phyloP scores from a whole-genome alignment of 2,113 vertebrate species.

The Tachysurus vachellii region DNA sequence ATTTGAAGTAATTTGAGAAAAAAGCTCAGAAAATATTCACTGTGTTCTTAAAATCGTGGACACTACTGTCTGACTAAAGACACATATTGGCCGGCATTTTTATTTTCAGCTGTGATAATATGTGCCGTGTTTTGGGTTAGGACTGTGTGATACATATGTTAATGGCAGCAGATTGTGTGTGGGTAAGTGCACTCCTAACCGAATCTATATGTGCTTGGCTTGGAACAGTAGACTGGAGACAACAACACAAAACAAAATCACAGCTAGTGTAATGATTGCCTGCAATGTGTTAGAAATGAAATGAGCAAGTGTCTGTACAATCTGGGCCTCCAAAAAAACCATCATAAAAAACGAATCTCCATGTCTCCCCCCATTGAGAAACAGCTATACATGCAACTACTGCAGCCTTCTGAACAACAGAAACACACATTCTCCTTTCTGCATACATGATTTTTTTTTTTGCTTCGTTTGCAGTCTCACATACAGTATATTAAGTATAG shows the following conservation, averaged over 20 bases:
- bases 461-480: neutral
- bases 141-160: conserved; percentile 32
- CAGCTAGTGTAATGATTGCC: conserved; percentile 5
- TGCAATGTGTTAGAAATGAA: conserved; percentile 22
- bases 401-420: neutral
- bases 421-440: neutral
- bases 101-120: conserved; percentile 35
- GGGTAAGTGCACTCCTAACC: conserved; percentile 6
- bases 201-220: conserved; percentile 17
- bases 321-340: conserved; percentile 10
- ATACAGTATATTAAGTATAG: neutral
- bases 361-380: neutral
- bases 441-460: neutral
- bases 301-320: conserved; percentile 29
- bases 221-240: neutral
- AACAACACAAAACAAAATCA: conserved; percentile 9
- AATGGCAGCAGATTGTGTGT: conserved; percentile 26
- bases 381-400: neutral
- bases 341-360: neutral
- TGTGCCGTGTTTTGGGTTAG: conserved; percentile 30
- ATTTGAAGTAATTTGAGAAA: neutral
- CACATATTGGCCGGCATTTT: neutral
- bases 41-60: conserved; percentile 10
- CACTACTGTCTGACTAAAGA: neutral
- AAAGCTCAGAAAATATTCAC: neutral